Percentiles rank a stretch among this genome's conserved stretches.
phyloP scores from a whole-genome alignment of 2,888 invertebrate species.

The Sylvicola cinctus region DNA sequence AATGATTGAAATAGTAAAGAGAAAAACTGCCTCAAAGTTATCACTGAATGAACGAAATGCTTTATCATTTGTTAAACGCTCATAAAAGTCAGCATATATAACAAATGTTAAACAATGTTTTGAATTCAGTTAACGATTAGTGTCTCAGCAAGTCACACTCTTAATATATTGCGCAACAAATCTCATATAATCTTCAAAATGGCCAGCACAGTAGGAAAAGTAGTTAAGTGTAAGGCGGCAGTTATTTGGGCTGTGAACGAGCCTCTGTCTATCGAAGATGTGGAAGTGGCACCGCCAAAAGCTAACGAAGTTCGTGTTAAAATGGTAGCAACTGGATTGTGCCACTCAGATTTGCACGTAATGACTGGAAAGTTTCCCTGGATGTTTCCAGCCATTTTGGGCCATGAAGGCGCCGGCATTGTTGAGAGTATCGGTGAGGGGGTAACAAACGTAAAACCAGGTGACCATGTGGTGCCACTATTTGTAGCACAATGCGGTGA shows the following conservation, averaged over 20 bases:
- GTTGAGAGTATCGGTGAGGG: slow-evolving; percentile 83
- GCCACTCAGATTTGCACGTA: slow-evolving; percentile 77
- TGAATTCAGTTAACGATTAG: too few species aligned
- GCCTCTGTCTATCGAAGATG: slow-evolving; percentile 61
- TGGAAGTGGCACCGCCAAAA: slow-evolving; percentile 78
- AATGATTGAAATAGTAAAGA: too few species aligned
- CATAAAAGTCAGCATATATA: too few species aligned
- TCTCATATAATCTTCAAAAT: too few species aligned
- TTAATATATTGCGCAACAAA: too few species aligned
- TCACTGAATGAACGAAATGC: too few species aligned
- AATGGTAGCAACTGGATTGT: slow-evolving; percentile 53
- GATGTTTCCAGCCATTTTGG: slow-evolving; percentile 74
- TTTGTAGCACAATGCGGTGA: slow-evolving; percentile 85
- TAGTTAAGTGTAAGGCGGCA: slow-evolving; percentile 72
- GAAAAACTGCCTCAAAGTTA: too few species aligned
- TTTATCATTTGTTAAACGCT: too few species aligned
- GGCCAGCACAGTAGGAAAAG: slow-evolving; percentile 20
- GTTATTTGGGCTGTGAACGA: slow-evolving; percentile 81
- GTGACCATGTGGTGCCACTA: slow-evolving; percentile 60
- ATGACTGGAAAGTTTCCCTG: slow-evolving; percentile 65
- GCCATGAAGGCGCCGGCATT: slow-evolving; percentile 82
- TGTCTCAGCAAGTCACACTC: too few species aligned
- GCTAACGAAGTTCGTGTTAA: slow-evolving; percentile 68
- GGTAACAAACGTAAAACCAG: slow-evolving; percentile 58
- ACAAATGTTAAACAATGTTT: too few species aligned